Evolutionary conservation across 2,888 invertebrate species (phyloP), one percentile per base, ranked within the genome.

Genomic region (Polydrusus tereticollis): DNA sequence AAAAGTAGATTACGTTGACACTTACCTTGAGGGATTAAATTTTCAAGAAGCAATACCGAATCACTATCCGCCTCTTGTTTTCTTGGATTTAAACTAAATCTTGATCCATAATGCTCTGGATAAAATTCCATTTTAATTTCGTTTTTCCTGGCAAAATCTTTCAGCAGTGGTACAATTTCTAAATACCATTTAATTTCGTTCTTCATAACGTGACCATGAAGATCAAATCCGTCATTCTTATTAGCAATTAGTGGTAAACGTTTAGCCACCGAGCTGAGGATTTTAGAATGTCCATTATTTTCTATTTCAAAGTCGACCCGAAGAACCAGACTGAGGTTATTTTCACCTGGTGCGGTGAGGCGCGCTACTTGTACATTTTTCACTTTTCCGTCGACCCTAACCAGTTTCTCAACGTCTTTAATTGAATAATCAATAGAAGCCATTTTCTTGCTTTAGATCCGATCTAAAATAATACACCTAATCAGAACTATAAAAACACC

Each of bases 11-110:
- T n/a, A n/a, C n/a, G n/a, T n/a, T n/a, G n/a, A n/a, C n/a, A 50
- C 72, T 50, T 55, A 73, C 73, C 76, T 52, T 66, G 33, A 10
- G 43, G 55, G 41, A 29, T 69, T 18, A 76, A 58, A 60, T 76
- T 76, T 65, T 74, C 76, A 16, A 76, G 26, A 14, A 76, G 23
- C n/a, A 76, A 58, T 5, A 76, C 41, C 8, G 71, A 70, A 59
- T 76, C 73, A 16, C 68, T 57, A 59, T 76, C 76, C n/a, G 71
- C 55, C 12, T 65, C 67, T n/a, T 68, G 58, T 38, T 55, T 68
- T 8, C 47, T 38, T 6, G 59, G 29, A 57, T 70, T 63, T 29
- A 76, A 64, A 38, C 65, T 73, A 12, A 62, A 43, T 65, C 76
- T 69, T 7, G 67, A 64, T 1, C 72, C 74, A 33, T 70, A 69